Base-by-base conservation (phyloP, 2,113 vertebrate species). In the Sisor rabdophorus region DNA sequence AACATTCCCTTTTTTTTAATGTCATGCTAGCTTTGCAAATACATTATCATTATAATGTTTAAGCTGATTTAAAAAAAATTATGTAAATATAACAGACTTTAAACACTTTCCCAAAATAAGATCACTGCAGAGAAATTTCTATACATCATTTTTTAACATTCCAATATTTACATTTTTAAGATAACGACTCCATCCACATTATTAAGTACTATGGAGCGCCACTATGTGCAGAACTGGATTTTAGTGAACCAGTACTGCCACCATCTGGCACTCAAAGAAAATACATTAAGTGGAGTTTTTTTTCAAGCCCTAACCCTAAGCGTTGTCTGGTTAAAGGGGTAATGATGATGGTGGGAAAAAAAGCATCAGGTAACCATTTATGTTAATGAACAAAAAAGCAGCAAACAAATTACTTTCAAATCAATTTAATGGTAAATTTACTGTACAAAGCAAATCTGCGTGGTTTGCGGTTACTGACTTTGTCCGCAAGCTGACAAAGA, bases 391-490 rank as follows among this genome's bases (percentile, higher is more conserved):
- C 40, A 44, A 68, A 44, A 30, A 52, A 2, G 1, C 44, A n/a
- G 22, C 7, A 56, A 69, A 11, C 19, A 24, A 69, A 30, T 50
- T 90, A 89, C 77, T 87, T 91, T 83, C 89, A 92, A 92, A 91
- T 91, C 92, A 81, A 90, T 93, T 89, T 93, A 92, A 90, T 92
- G 81, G 79, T 87, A 73, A 83, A 77, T 91, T 88, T 64, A 90
- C 89, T 92, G 91, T 93, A 93, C 91, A 93, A 92, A 90, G 90
- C 82, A 89, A n/a, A 90, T 84, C 60, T 81, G 79, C 85, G 81
- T 84, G 84, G 85, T 84, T 79, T 86, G 85, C 77, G 56, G 84
- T 87, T 84, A 84, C 67, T 67, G 85, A 87, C 60, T 78, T 80
- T 81, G 82, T 77, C 24, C 60, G 85, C 84, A 85, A 87, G 76